Evolutionary conservation across 2,888 invertebrate genomes (phyloP), one percentile per base, ranked within the genome.

Genomic region (Microplitis deprimator): DNA sequence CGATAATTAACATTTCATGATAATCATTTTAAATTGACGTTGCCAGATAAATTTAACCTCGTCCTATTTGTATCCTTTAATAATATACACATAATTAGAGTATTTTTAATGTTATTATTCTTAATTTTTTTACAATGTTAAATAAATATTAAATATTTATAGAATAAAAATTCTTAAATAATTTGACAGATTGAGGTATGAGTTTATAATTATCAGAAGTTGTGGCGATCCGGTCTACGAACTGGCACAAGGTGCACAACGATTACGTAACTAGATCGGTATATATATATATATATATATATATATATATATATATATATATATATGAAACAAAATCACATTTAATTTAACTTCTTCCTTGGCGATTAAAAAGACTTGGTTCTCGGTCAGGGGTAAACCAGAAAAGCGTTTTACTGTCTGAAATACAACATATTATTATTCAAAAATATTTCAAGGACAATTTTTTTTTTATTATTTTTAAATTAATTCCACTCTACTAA

Each of bases 261-360:
- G 65, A 62, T 82, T 82, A 78, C 81, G 81, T 82, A 82, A 82
- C 75, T 81, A 82, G 81, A 82, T 82, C 81, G 79, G 78, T 78
- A 75, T 74, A 77, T 79, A 78, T 79, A 75, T 29, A 29, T 29
- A 29, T 4, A 29, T 29, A 29, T 29, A 77, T 79, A 78, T 79
- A 75, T 20, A 20, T 20, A 20, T 2, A 20, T 20, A 20, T 77
- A 75, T 76, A 77, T 79, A 78, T 79, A 75, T 29, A 4, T 29
- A 20, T 1, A 20, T 20, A 20, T 20, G n/a, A n/a, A 20, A 20
- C 1, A 29, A 29, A 29, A 29, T 80, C 79, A 76, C 50, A 13
- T 50, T 50, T 13, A 50, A 50, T 8, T 50, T 50, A 50, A 75
- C 78, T 77, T 81, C 81, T 81, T 81, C 81, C 79, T 82, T 78